These are phyloP conservation scores for Chouioia cunea DNA, from an alignment of 2,888 invertebrate genomes.

Conservation along the genomic window DNA sequence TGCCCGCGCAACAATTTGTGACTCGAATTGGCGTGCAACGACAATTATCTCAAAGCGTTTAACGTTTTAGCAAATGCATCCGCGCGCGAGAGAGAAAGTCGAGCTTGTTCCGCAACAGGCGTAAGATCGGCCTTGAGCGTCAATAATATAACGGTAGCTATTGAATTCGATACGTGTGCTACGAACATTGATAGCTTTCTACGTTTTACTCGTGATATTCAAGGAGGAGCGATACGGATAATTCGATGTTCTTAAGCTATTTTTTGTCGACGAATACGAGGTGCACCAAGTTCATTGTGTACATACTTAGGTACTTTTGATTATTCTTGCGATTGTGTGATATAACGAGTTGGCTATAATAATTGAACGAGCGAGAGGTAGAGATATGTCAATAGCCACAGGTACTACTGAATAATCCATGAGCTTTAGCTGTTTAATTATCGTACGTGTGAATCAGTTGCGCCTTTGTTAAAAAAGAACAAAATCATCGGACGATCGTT, in stretches of 20 bases:
- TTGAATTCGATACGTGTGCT: slow-evolving; percentile 39
- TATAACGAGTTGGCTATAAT: slow-evolving; percentile 2
- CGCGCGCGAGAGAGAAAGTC: background rate
- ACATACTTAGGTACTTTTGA: background rate
- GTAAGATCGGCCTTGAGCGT: slow-evolving; percentile 43
- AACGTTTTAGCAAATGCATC: background rate
- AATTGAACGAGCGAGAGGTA: background rate
- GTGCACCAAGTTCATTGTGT: background rate
- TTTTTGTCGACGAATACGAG: background rate
- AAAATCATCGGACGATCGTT: background rate
- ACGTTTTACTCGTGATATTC: background rate
- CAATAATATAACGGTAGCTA: slow-evolving; percentile 22
- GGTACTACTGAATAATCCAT: background rate
- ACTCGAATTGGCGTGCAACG: background rate
- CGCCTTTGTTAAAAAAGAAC: slow-evolving; percentile 8
- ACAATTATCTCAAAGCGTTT: slow-evolving; percentile 7
- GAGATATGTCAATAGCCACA: background rate
- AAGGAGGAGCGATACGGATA: background rate
- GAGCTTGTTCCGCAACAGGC: background rate
- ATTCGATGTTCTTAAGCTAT: background rate
- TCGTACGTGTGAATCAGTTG: slow-evolving; percentile 3
- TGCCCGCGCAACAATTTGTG: too few species aligned
- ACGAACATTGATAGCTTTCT: slow-evolving; percentile 22
- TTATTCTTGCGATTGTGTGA: too few species aligned
- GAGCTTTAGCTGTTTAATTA: too few species aligned